A percentile compares a stretch with the other conserved stretches of the same genome.
These are phyloP conservation scores for Mya arenaria DNA, from an alignment of 1,140 invertebrate species.

Conservation along the genomic window DNA sequence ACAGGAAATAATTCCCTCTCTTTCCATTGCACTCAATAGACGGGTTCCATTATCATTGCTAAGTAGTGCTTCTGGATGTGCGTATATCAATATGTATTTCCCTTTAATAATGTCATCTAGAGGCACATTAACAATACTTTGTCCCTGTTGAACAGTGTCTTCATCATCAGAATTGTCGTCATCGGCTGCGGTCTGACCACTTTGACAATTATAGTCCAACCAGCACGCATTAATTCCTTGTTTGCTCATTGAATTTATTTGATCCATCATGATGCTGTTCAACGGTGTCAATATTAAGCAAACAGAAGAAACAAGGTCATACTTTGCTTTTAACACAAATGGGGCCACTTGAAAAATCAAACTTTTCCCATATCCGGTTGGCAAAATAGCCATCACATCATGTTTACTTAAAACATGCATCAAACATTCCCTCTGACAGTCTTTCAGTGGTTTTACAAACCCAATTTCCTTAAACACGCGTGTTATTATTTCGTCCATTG, in stretches of 20 bases:
- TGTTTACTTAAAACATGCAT: too few species aligned
- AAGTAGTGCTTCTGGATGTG: conserved; percentile 13
- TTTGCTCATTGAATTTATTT: conserved; percentile 10
- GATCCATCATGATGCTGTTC: conserved; percentile 18
- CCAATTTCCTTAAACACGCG: too few species aligned
- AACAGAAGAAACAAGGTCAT: conserved; percentile 9
- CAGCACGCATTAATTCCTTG: conserved; percentile 4
- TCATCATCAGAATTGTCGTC: conserved; percentile 5
- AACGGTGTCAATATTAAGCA: conserved; percentile 10
- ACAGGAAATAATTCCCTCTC: neutral
- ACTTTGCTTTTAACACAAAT: conserved; percentile 10
- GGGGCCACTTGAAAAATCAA: conserved; percentile 2
- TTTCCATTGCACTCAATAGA: conserved; percentile 18
- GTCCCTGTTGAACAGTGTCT: neutral
- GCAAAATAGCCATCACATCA: neutral
- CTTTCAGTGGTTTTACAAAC: too few species aligned
- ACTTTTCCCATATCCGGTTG: conserved; percentile 1
- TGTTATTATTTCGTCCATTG: too few species aligned
- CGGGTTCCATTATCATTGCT: conserved; percentile 2
- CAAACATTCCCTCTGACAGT: too few species aligned
- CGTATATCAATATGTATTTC: conserved; percentile 26
- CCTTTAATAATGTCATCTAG: conserved; percentile 2
- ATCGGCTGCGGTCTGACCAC: conserved; percentile 1
- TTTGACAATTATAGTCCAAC: conserved; percentile 13
- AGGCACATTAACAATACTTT: neutral